Percentiles rank a stretch among this genome's conserved stretches.
These are phyloP conservation scores for Palythoa heliodiscus DNA, from an alignment of 92 coral and sea anemone species.

Conservation along the genomic window DNA sequence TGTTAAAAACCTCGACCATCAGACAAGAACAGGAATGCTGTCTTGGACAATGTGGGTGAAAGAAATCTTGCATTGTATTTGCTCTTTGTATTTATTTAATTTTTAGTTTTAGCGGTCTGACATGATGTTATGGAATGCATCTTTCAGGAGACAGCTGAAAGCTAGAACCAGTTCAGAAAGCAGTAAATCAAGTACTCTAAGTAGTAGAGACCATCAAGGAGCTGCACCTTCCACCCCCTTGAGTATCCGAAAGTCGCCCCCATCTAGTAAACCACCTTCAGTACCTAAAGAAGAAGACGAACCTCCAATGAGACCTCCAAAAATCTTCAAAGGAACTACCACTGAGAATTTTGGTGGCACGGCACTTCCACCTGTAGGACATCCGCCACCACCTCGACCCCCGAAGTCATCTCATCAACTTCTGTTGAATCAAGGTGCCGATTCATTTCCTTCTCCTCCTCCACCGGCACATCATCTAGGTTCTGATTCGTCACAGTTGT, in stretches of 20 bases:
- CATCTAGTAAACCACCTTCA: not conserved
- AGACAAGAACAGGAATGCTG: conserved; percentile 88
- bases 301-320: conserved; percentile 39
- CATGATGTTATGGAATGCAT: not conserved
- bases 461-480: not conserved
- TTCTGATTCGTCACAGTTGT: conserved; percentile 5
- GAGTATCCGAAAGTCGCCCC: not conserved
- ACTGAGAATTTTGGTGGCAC: not conserved
- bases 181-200: not conserved
- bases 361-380: conserved; percentile 7
- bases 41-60: conserved; percentile 93
- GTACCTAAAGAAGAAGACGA: conserved; percentile 22
- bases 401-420: conserved; percentile 29
- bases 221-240: not conserved
- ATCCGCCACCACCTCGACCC: conserved; percentile 42
- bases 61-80: not conserved
- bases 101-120: not conserved
- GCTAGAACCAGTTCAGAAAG: conserved; percentile 35
- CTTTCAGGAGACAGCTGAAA: conserved; percentile 39
- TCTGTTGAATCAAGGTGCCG: not conserved
- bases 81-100: not conserved
- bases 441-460: not conserved
- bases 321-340: not conserved
- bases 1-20: conserved; percentile 82
- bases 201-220: not conserved